Evolutionary conservation across 2,888 invertebrate genomes (phyloP), one percentile per base, ranked within the genome.

Genomic region (Latrodectus elegans): DNA sequence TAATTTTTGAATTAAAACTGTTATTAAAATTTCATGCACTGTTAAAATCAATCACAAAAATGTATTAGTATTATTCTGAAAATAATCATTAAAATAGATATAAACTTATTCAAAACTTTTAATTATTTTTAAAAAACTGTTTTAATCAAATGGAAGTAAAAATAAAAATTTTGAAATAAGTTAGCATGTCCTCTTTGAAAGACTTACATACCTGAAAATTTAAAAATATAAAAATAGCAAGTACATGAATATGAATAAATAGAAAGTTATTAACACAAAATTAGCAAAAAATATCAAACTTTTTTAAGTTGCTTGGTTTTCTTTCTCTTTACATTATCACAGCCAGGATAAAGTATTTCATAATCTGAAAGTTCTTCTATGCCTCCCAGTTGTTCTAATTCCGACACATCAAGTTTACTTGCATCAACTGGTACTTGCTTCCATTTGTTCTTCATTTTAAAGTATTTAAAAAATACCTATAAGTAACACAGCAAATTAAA

Each of bases 371-470:
- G 94, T 91, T 96, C 96, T 92, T 96, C 96, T 70, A 96, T 94
- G 0, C 95, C 96, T 60, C 96, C 94, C 88, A 96, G 94, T 14
- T 95, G 95, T 89, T 95, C 95, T 79, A 95, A 93, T 86, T 93
- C 93, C 38, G 64, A 52, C 15, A 70, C 12, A 26, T 22, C 12
- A 4, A 88, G 10, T 26, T 17, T 12, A 9, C 52, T 70, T 9
- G 77, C 26, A 74, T 88, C 83, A 26, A 83, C 73, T 52, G 82
- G 64, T 17, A 88, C 52, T 53, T 77, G 22, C 51, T 83, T 83
- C 88, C 88, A 88, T 38, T 87, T 77, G 8, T 60, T 60, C 60
- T 15, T 60, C n/a, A 38, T 38, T 38, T 38, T 6, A 6, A 6
- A 38, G 3, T 38, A 6, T 38, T 38, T 38, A 6, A 6, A 38